Evolutionary conservation across 1,140 invertebrate species (phyloP), one percentile per base, ranked within the genome.

Genomic region (Pseudobourletiella spinata): DNA sequence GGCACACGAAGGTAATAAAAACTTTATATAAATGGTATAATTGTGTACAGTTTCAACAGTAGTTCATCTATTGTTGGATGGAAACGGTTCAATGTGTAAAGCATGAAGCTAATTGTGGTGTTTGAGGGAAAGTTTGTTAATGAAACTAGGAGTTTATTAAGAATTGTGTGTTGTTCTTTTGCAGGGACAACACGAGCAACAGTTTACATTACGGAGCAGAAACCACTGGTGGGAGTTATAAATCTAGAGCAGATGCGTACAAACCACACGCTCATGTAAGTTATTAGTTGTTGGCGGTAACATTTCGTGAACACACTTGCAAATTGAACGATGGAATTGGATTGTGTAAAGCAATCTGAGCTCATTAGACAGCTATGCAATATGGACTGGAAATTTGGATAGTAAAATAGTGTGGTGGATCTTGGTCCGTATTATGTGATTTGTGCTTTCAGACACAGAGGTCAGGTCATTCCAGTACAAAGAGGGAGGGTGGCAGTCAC

Each of bases 1-100:
- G 65, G 65, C 44, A 44, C 54, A 4, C 22, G 65, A 8, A 50
- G 62, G 59, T 64, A 52, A 26, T 51, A 24, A 55, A 30, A 16
- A 16, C 29, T 55, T 15, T n/a, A 26, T 8, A 24, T 44, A 15
- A 8, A 11, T 43, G 24, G 11, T 48, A 4, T 25, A 24, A 3
- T 59, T 32, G 32, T 24, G n/a, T 14, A 18, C n/a, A 8, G 32
- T 39, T 57, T 57, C 15, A 8, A 15, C 14, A 11, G 32, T 20
- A 39, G n/a, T 16, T n/a, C n/a, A n/a, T n/a, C n/a, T n/a, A n/a
- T n/a, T n/a, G n/a, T n/a, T n/a, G n/a, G n/a, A n/a, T n/a, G n/a
- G n/a, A n/a, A n/a, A n/a, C n/a, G n/a, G n/a, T n/a, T n/a, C n/a
- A n/a, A n/a, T n/a, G n/a, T n/a, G n/a, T n/a, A n/a, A n/a, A n/a